Conservation (phyloP, 2,113 vertebrate genomes). For the Prinia subflava region DNA sequence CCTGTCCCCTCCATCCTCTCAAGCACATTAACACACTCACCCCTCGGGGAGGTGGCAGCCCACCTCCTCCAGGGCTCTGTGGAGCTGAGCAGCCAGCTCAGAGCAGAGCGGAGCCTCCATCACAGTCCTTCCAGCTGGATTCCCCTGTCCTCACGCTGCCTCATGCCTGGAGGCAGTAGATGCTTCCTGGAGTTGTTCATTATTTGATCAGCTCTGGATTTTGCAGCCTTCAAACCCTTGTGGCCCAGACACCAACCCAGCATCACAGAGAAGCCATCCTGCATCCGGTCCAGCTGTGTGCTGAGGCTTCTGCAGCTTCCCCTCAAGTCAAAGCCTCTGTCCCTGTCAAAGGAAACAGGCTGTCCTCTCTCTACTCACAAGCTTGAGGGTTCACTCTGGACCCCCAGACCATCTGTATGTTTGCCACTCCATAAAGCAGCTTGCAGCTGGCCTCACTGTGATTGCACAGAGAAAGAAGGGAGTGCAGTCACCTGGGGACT, state of each 20-base stretch:
- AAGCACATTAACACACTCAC: accelerated
- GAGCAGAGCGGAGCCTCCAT: not conserved
- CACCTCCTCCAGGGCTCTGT: not conserved
- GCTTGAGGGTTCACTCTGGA: not conserved
- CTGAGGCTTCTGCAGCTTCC: not conserved
- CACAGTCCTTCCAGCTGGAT: not conserved
- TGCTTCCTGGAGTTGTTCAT: not conserved
- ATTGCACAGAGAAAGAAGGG: accelerated
- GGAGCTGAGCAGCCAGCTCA: not conserved
- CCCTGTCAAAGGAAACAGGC: slow-evolving; percentile 5
- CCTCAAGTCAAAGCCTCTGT: not conserved
- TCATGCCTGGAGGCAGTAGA: accelerated
- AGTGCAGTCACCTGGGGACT: not conserved
- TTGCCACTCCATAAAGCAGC: not conserved
- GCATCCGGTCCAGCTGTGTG: not conserved
- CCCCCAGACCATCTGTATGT: not conserved
- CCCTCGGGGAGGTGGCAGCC: accelerated
- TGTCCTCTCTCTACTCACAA: not conserved
- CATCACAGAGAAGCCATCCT: not conserved
- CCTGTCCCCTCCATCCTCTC: not conserved
- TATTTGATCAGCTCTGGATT: not conserved
- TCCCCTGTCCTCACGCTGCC: not conserved
- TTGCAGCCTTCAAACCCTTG: not conserved
- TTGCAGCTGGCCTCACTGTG: not conserved
- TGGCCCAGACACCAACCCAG: not conserved